These are phyloP conservation scores for Drosophila pseudotakahashii DNA, from an alignment of 2,888 invertebrate genomes.

Conservation along the genomic window DNA sequence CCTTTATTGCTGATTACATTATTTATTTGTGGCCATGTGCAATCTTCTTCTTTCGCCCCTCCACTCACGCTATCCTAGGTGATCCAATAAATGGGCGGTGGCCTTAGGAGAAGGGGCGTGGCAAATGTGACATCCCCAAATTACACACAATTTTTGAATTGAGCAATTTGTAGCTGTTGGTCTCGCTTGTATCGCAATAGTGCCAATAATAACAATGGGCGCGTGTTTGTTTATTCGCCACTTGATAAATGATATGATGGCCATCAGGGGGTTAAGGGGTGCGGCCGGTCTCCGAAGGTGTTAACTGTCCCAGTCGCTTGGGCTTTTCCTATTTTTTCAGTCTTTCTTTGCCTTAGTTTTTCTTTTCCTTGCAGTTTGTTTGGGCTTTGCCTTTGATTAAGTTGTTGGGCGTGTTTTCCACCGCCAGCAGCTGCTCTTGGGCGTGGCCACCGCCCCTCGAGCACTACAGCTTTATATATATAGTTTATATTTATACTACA, in stretches of 20 bases:
- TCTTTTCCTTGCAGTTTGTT: background rate
- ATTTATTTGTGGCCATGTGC: constrained; percentile 24
- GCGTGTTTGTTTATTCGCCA: constrained; percentile 64
- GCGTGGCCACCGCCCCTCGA: constrained; percentile 21
- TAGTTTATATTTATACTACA: background rate
- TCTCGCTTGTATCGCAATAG: constrained; percentile 71
- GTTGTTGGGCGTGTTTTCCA: constrained; percentile 60
- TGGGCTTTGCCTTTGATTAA: constrained; percentile 60
- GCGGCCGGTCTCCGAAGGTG: constrained; percentile 50
- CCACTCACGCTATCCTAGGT: constrained; percentile 27
- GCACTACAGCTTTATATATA: background rate
- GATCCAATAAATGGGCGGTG: constrained; percentile 15
- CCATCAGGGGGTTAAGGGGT: constrained; percentile 23
- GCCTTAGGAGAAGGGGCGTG: constrained; percentile 6
- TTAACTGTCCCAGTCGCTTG: constrained; percentile 52
- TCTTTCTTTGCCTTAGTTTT: background rate
- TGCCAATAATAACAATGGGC: constrained; percentile 72
- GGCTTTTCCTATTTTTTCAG: constrained; percentile 36
- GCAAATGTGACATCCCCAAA: constrained; percentile 57
- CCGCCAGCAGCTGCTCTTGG: constrained; percentile 55
- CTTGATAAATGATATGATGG: constrained; percentile 71
- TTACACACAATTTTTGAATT: constrained; percentile 63
- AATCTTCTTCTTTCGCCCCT: background rate
- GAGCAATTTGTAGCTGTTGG: constrained; percentile 67
- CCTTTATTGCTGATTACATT: constrained; percentile 31